Percentiles rank a stretch among this genome's conserved stretches.
Evolutionary conservation across 2,113 vertebrate species (phyloP).

Genomic region (Ictalurus furcatus): DNA sequence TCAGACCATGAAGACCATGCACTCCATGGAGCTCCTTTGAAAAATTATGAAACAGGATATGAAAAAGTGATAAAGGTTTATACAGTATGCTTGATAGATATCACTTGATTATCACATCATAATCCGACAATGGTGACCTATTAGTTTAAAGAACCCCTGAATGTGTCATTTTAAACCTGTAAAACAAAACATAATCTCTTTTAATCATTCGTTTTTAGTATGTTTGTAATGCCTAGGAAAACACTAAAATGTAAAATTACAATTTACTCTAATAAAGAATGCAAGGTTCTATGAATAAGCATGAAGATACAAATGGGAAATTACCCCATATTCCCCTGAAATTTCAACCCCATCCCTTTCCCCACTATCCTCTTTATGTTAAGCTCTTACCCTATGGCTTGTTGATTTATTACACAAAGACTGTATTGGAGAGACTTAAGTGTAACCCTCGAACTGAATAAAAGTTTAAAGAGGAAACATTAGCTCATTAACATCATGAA

Average conservation of each 20-base stretch:
- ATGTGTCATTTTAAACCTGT: not conserved
- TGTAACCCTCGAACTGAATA: not conserved
- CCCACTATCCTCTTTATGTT: not conserved
- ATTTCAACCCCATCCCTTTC: not conserved
- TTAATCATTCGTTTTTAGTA: not conserved
- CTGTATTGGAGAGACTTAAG: not conserved
- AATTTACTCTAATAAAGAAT: not conserved
- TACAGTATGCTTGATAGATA: not conserved
- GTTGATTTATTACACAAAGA: not conserved
- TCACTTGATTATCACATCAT: not conserved
- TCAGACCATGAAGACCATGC: slow-evolving; percentile 81
- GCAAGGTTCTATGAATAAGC: not conserved
- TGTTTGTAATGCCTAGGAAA: not conserved
- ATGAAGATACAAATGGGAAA: not conserved
- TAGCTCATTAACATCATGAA: not conserved
- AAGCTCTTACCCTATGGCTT: not conserved
- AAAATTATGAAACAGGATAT: slow-evolving; percentile 40
- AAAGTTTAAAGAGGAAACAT: not conserved
- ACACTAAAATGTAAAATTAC: not conserved
- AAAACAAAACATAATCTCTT: not conserved
- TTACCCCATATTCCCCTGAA: not conserved
- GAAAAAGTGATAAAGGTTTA: not conserved
- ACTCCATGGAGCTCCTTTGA: slow-evolving; percentile 65
- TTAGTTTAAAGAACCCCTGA: not conserved
- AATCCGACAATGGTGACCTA: not conserved